Base-by-base conservation (phyloP, 2,888 invertebrate genomes). In the Drosophila parthenogenetica region DNA sequence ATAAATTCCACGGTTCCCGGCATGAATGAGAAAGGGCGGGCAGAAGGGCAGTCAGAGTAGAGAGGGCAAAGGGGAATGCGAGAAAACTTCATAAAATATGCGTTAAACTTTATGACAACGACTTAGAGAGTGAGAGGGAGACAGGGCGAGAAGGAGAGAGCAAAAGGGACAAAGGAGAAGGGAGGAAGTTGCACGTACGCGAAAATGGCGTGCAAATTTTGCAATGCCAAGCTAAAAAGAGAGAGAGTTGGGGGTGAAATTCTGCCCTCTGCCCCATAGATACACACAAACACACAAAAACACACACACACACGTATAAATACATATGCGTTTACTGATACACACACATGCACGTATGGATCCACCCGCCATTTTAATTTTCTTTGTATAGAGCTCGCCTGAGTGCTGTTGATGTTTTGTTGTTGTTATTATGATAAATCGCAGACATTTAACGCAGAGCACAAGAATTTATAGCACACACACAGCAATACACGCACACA, bases 401-500 rank as follows among this genome's bases (percentile, higher is more conserved):
- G 77, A 76, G 62, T 62, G 69, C 76, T 76, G 73, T 73, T 76
- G 77, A 73, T 73, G 59, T 51, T 72, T 63, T 76, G 76, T 76
- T 77, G 65, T 77, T 77, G 73, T 79, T 79, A 79, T 79, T 79
- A 79, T 79, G 79, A 79, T 79, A 79, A 79, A 79, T 79, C 77
- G 72, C 79, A 79, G 67, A 79, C 70, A 79, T 79, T 77, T 77
- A 77, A 79, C 79, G 77, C 77, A 66, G 67, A 69, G 71, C 65
- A 67, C 70, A 77, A 67, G 71, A 73, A 79, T 79, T 79, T 78
- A 79, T 78, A 59, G 69, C 66, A 54, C 63, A 66, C 66, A 54
- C 63, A 66, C 46, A 25, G 35, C 64, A 57, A 13, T 37, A 32
- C 17, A 35, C 32, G 32, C 17, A 42, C 16, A 42, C 29, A 55